Conservation (phyloP, 1,140 invertebrate genomes). For the Hydropsyche tenuis region DNA sequence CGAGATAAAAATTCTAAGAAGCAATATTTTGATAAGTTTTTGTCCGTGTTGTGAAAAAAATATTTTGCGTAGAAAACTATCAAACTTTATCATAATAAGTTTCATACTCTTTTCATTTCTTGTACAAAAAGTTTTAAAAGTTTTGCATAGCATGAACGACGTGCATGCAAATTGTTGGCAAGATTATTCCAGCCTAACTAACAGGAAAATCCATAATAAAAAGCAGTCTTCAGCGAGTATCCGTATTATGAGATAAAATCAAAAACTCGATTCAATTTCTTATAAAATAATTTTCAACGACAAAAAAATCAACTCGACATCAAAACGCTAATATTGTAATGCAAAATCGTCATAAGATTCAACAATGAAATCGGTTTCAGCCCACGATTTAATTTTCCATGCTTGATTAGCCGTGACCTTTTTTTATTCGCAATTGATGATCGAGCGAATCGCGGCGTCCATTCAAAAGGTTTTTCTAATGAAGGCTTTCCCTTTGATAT, state of each 20-base stretch:
- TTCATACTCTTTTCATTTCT: background rate
- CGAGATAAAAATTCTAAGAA: too few relatives aligned
- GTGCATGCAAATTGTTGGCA: constrained; percentile 32
- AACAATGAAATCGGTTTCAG: background rate
- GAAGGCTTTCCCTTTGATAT: constrained; percentile 8
- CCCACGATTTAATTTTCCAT: background rate
- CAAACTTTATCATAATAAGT: constrained; percentile 5
- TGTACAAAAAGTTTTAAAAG: constrained; percentile 17
- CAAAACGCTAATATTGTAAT: too few relatives aligned
- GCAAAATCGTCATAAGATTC: too few relatives aligned
- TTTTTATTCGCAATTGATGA: constrained; percentile 4
- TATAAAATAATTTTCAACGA: too few relatives aligned
- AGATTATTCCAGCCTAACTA: constrained; percentile 12
- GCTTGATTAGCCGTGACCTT: constrained; percentile 18
- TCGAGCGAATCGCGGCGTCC: constrained; percentile 2
- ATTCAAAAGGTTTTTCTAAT: constrained; percentile 18
- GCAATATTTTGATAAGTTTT: too few relatives aligned
- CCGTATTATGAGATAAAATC: too few relatives aligned
- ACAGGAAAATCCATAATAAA: constrained; percentile 4
- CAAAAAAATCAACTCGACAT: too few relatives aligned
- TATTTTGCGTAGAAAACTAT: constrained; percentile 5
- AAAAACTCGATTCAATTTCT: too few relatives aligned
- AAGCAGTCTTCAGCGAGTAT: background rate
- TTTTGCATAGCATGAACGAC: background rate
- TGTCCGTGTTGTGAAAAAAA: too few relatives aligned